Evolutionary conservation across 2,113 vertebrate genomes (phyloP).

Genomic region (Macroglossus sobrinus): DNA sequence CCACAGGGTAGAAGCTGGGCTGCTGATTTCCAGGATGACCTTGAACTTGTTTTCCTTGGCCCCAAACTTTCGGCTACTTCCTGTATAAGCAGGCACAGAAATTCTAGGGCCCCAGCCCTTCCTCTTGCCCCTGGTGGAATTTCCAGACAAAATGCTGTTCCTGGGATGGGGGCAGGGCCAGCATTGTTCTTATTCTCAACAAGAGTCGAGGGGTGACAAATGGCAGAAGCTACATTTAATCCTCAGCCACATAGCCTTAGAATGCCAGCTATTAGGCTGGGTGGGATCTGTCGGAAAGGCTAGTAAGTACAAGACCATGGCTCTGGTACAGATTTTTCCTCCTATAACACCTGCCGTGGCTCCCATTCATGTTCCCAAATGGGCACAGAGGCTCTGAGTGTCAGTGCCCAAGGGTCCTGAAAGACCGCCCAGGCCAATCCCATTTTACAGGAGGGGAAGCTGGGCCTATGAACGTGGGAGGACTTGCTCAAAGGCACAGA

Average conservation of each 20-base stretch:
- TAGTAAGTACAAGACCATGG: background rate
- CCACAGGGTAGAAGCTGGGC: background rate
- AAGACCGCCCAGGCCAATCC: background rate
- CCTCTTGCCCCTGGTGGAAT: slow-evolving; percentile 49
- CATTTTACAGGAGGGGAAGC: background rate
- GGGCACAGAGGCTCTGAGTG: background rate
- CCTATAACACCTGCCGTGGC: background rate
- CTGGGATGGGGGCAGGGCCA: background rate
- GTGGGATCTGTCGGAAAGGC: background rate
- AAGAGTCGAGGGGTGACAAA: background rate
- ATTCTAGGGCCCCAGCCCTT: slow-evolving; percentile 59
- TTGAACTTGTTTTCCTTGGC: slow-evolving; percentile 72
- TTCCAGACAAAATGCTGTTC: slow-evolving; percentile 61
- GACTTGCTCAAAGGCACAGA: background rate
- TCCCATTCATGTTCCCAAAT: background rate
- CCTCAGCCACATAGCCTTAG: background rate
- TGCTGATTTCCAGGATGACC: slow-evolving; percentile 48
- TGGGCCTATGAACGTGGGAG: background rate
- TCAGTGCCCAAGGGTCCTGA: background rate
- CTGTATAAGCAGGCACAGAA: slow-evolving; percentile 67
- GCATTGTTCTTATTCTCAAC: background rate
- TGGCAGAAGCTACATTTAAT: background rate
- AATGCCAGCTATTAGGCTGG: background rate
- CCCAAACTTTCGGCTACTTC: slow-evolving; percentile 63
- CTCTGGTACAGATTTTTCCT: background rate